phyloP scores from a whole-genome alignment of 2,888 invertebrate species.

The Callinectes sapidus region DNA sequence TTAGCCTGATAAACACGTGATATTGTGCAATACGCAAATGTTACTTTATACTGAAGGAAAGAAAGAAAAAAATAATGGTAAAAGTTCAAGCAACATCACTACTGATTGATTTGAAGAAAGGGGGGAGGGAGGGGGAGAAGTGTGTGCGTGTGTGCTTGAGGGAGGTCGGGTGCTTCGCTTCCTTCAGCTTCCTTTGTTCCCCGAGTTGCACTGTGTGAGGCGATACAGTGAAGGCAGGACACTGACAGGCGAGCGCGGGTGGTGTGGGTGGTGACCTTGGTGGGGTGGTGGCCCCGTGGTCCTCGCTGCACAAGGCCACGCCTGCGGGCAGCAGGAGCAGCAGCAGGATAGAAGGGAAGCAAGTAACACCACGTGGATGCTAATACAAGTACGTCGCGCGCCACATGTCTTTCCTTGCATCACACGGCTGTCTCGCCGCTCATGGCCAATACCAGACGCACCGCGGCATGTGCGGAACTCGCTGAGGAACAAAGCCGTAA shows the following conservation, averaged over 20 bases:
- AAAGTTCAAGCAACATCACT: background rate
- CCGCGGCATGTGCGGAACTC: background rate
- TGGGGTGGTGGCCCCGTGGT: conserved; percentile 10
- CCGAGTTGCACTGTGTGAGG: background rate
- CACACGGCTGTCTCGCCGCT: background rate
- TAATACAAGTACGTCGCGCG: background rate
- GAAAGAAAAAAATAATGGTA: background rate
- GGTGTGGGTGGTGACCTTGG: conserved; percentile 33
- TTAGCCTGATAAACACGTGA: background rate
- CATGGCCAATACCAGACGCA: background rate
- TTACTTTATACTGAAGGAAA: background rate
- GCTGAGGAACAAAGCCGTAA: background rate
- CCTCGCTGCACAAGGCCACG: conserved; percentile 20
- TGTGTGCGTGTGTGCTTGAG: conserved; percentile 19
- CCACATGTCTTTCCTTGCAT: conserved; percentile 8
- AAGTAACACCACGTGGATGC: conserved; percentile 22
- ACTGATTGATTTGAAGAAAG: background rate
- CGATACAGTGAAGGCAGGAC: conserved; percentile 9
- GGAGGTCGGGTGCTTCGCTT: background rate
- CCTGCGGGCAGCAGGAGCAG: background rate
- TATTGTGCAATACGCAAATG: background rate
- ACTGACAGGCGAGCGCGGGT: conserved; percentile 23
- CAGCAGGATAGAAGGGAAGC: background rate
- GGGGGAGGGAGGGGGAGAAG: background rate
- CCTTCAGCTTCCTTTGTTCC: conserved; percentile 25